Conservation (phyloP, 2,113 vertebrate genomes). For the Sinocyclocheilus grahami region DNA sequence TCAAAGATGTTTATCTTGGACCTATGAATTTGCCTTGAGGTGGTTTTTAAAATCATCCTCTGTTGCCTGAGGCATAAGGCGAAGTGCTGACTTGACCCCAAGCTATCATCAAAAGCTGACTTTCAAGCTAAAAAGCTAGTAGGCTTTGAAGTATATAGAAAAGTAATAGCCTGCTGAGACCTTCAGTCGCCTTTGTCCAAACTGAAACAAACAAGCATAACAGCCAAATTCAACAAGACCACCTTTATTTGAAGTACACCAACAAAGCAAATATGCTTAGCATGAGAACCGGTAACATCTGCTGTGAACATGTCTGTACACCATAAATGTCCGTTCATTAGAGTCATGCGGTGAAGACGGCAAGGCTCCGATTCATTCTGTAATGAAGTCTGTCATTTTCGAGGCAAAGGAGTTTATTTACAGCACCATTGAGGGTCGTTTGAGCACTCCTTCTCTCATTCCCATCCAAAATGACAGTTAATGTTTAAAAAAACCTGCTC, state of each 20-base stretch:
- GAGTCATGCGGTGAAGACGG: background rate
- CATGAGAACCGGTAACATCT: background rate
- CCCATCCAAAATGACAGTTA: constrained; percentile 15
- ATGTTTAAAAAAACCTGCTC: background rate
- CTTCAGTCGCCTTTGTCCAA: constrained; percentile 12
- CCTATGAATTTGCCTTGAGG: background rate
- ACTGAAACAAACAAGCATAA: constrained; percentile 39
- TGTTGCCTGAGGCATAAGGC: background rate
- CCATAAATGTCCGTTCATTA: background rate
- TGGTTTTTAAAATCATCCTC: constrained; percentile 25
- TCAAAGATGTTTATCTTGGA: constrained; percentile 27
- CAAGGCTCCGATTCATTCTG: background rate
- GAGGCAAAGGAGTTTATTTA: background rate
- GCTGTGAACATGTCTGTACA: background rate
- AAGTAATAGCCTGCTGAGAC: constrained; percentile 5
- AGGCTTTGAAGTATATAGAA: constrained; percentile 33
- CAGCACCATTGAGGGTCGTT: background rate
- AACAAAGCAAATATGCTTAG: constrained; percentile 11
- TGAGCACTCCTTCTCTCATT: background rate
- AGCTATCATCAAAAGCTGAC: constrained; percentile 31
- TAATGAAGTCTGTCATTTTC: constrained; percentile 17
- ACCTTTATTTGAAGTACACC: constrained; percentile 32
- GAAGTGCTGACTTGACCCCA: constrained; percentile 20
- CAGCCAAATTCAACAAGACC: constrained; percentile 45
- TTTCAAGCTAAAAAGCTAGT: constrained; percentile 5